Evolutionary conservation across 2,797 vertebrate species (phyloP), one percentile per base, ranked within the genome.

Genomic region (Mycteria americana): DNA sequence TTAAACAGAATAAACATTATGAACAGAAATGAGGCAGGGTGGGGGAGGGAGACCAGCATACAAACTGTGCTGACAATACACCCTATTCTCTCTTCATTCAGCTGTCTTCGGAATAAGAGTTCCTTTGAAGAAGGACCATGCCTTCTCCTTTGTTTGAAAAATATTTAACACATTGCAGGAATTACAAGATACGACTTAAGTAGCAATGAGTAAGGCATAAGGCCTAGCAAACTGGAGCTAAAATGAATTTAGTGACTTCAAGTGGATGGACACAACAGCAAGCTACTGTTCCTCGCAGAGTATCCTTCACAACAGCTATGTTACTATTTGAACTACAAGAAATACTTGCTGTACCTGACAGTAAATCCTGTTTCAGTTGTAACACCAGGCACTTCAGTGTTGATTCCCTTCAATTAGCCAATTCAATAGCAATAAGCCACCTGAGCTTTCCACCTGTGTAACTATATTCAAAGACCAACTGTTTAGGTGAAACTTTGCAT

Each of bases 1-100:
- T 88, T 25, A 51, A 94, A 93, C 82, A 93, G 85, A 95, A 92
- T 27, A 88, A 94, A 92, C 85, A 84, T 62, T 89, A 78, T 72
- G 18, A 57, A 67, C 48, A 94, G 41, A 83, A 83, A 74, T 21
- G 75, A 81, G 91, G n/a, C 2, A 1, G 63, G 22, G n/a, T 43
- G 13, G 76, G 69, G 69, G 88, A 86, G 74, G 57, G 43, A 89
- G 45, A 19, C 13, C 79, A 59, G 50, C 57, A 37, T 15, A 46
- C 41, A 27, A 65, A 80, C 60, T 30, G 19, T 18, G 60, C 76
- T 92, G 82, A 97, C 94, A 96, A 91, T 86, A 37, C n/a, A 35
- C 22, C 50, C 89, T 13, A 72, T 83, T 94, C 81, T 96, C 86
- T 62, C 31, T 19, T 64, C 41, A n/a, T 70, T 85, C 83, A 85